Evolutionary conservation across 2,113 vertebrate species (phyloP).

Genomic region (Gambusia holbrooki): DNA sequence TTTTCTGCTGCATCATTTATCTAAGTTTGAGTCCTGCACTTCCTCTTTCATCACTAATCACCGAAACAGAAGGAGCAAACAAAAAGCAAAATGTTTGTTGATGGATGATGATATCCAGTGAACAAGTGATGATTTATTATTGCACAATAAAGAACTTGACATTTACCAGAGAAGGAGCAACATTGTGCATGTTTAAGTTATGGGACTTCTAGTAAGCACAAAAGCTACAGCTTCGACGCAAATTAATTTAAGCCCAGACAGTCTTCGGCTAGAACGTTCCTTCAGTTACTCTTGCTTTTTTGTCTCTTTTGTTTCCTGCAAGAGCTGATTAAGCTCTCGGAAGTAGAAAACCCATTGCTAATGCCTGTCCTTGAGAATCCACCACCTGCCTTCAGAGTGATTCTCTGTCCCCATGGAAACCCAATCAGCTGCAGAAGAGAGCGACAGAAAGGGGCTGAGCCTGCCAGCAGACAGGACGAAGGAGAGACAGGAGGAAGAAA

Average conservation of each 20-base stretch:
- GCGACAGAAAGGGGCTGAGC: constrained; percentile 2
- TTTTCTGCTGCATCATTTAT: background rate
- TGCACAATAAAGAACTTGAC: constrained; percentile 1
- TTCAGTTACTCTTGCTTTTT: constrained; percentile 15
- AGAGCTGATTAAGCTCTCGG: constrained; percentile 55
- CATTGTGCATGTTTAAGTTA: constrained; percentile 1
- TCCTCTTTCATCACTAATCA: background rate
- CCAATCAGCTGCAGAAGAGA: constrained; percentile 43
- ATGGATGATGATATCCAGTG: background rate
- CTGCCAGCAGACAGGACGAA: constrained; percentile 15
- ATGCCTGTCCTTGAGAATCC: constrained; percentile 54
- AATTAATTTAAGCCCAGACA: background rate
- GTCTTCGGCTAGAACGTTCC: constrained; percentile 11
- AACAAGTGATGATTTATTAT: background rate
- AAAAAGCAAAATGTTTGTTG: background rate
- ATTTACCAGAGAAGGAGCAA: background rate
- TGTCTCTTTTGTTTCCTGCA: constrained; percentile 32
- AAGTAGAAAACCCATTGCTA: constrained; percentile 51
- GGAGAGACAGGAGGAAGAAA: background rate
- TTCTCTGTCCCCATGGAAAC: constrained; percentile 64
- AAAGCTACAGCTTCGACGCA: background rate
- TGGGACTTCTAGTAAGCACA: background rate
- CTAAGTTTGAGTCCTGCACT: background rate
- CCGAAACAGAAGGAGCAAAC: background rate
- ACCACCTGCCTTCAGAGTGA: constrained; percentile 46